Conservation (phyloP, 2,888 invertebrate genomes). For the Erebia aethiops region DNA sequence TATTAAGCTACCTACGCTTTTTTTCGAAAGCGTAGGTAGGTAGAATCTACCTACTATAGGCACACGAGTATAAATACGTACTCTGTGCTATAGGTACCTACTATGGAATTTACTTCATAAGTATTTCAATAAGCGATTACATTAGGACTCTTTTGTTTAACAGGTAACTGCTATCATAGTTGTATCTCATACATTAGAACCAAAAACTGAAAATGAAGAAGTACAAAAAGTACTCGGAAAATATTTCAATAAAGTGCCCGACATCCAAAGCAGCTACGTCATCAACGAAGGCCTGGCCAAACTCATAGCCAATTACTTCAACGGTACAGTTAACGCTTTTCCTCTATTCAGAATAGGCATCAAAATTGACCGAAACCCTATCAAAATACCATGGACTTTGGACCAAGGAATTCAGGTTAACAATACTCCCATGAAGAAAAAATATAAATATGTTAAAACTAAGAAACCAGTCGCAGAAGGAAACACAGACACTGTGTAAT, state of each 20-base stretch:
- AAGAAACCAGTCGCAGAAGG: constrained; percentile 28
- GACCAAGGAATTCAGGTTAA: constrained; percentile 40
- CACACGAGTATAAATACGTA: too few relatives aligned
- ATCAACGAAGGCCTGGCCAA: constrained; percentile 60
- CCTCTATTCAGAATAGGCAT: constrained; percentile 67
- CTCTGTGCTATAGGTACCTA: too few relatives aligned
- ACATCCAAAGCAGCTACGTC: constrained; percentile 60
- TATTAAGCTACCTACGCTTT: too few relatives aligned
- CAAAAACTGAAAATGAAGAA: constrained; percentile 46
- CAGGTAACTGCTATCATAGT: constrained; percentile 11
- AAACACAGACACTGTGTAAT: not conserved
- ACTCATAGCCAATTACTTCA: constrained; percentile 58
- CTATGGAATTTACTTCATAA: too few relatives aligned
- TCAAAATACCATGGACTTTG: constrained; percentile 70
- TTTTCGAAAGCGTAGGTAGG: too few relatives aligned
- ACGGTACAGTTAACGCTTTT: constrained; percentile 61
- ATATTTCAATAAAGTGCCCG: constrained; percentile 59
- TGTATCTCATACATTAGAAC: constrained; percentile 45
- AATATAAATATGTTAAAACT: constrained; percentile 46
- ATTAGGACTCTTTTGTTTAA: not conserved
- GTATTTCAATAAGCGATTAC: too few relatives aligned
- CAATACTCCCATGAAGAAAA: constrained; percentile 35
- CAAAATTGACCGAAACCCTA: constrained; percentile 65
- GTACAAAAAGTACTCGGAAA: constrained; percentile 53
- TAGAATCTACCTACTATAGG: too few relatives aligned